A percentile compares a stretch with the other conserved stretches of the same genome.
Evolutionary conservation across 2,888 invertebrate species (phyloP).

Genomic region (Bellardia pandia): DNA sequence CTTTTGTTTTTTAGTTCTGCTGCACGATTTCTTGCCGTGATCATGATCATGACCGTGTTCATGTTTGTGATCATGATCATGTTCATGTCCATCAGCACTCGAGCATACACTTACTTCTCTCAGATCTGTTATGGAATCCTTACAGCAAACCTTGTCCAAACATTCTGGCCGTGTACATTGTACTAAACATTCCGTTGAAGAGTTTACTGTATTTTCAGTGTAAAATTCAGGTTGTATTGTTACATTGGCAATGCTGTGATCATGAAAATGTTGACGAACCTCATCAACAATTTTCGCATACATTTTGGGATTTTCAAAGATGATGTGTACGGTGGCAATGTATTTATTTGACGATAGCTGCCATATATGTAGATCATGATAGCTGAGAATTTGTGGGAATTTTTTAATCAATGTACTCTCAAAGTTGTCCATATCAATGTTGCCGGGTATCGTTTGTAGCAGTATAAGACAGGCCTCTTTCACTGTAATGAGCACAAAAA

Average conservation of each 20-base stretch:
- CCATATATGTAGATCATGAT: slow-evolving; percentile 96
- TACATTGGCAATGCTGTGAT: slow-evolving; percentile 92
- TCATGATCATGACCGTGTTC: slow-evolving; percentile 43
- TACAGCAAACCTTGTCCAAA: slow-evolving; percentile 82
- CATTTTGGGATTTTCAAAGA: slow-evolving; percentile 88
- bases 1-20: slow-evolving; percentile 28
- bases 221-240: slow-evolving; percentile 95
- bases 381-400: slow-evolving; percentile 89
- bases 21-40: slow-evolving; percentile 48
- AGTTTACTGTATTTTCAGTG: slow-evolving; percentile 74
- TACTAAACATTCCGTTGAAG: slow-evolving; percentile 80
- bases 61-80: slow-evolving; percentile 11
- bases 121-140: slow-evolving; percentile 79
- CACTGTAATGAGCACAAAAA: slow-evolving; percentile 86
- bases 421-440: slow-evolving; percentile 91
- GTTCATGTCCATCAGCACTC: slow-evolving; percentile 53
- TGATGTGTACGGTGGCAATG: slow-evolving; percentile 93
- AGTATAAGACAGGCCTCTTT: slow-evolving; percentile 94
- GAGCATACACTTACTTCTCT: slow-evolving; percentile 77
- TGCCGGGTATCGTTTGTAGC: slow-evolving; percentile 95
- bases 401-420: slow-evolving; percentile 87
- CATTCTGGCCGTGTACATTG: slow-evolving; percentile 81
- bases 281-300: slow-evolving; percentile 86
- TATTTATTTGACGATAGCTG: slow-evolving; percentile 91
- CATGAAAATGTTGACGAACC: slow-evolving; percentile 90